Base-by-base conservation (phyloP, 2,797 vertebrate species). In the Acanthopagrus latus region DNA sequence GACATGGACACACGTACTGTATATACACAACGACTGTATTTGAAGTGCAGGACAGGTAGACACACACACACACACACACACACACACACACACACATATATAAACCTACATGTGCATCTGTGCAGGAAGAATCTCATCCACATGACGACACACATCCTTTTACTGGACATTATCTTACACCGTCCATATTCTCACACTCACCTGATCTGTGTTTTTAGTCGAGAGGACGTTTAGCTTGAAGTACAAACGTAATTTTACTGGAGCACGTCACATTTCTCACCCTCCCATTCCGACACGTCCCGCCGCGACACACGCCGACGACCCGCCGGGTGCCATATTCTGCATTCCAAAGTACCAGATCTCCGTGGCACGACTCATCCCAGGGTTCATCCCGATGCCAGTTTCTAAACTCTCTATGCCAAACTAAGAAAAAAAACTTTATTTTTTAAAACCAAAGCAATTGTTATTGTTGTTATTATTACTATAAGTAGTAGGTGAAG, bases 361-460 rank as follows among this genome's bases (percentile, higher is more conserved):
- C 23, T 78, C 77, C 10, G 18, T 83, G 82, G 85, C 86, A 84
- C 79, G 60, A 71, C 79, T 88, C 88, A 90, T 90, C 76, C 83
- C 76, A 89, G 88, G 71, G 74, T 83, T 83, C 91, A 84, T 86
- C 88, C 74, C 27, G 18, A 92, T 75, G 91, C 93, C 92, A 89
- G 85, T 92, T 92, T 93, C 83, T 92, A 93, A 93, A 93, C 93
- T 94, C 92, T 95, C 94, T 95, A 96, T 96, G 95, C 95, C 95
- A 95, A 96, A 95, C 93, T 92, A 90, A 92, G 86, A 88, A 82
- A 84, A 86, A 88, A 86, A 86, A 90, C 87, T 93, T 94, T 95
- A 94, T 95, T 96, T 96, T 95, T 94, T 92, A 95, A 95, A 95
- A 96, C 95, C 95, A 96, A 96, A 96, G 95, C 95, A 95, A 95